phyloP scores from a whole-genome alignment of 2,113 vertebrate genomes.

The Parotia lawesii region DNA sequence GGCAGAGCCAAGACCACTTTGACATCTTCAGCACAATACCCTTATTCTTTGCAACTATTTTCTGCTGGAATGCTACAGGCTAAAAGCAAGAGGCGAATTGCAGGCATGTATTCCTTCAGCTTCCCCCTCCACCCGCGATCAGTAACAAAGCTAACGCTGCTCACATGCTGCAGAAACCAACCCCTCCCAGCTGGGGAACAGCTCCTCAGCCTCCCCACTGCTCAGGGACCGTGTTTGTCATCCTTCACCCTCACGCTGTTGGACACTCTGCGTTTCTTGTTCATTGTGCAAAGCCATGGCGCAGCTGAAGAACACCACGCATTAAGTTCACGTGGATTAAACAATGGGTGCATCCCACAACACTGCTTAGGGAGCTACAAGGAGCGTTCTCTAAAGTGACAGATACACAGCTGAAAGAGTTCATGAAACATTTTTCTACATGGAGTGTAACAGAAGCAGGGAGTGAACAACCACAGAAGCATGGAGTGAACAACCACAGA shows the following conservation, averaged over 20 bases:
- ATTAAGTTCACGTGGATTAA: not conserved
- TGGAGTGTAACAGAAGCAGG: not conserved
- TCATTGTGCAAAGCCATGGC: fast-evolving
- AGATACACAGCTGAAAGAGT: not conserved
- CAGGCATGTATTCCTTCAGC: not conserved
- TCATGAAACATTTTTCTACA: not conserved
- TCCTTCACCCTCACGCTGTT: fast-evolving
- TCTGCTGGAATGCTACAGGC: not conserved
- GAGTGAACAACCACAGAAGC: not conserved
- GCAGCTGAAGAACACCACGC: not conserved
- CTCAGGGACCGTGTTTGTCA: fast-evolving
- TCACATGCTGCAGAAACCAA: not conserved
- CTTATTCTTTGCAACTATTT: not conserved
- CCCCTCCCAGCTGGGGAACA: not conserved
- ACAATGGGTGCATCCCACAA: not conserved
- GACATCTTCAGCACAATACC: not conserved
- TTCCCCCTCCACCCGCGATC: not conserved
- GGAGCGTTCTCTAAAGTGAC: not conserved
- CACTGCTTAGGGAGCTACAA: not conserved
- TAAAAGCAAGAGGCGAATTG: not conserved
- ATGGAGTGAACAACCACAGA: not conserved
- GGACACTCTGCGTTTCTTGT: not conserved
- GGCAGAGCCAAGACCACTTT: not conserved
- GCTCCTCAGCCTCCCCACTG: not conserved
- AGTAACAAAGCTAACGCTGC: fast-evolving